Evolutionary conservation across 1,140 invertebrate genomes (phyloP), one percentile per base, ranked within the genome.

Genomic region (Maniola jurtina): DNA sequence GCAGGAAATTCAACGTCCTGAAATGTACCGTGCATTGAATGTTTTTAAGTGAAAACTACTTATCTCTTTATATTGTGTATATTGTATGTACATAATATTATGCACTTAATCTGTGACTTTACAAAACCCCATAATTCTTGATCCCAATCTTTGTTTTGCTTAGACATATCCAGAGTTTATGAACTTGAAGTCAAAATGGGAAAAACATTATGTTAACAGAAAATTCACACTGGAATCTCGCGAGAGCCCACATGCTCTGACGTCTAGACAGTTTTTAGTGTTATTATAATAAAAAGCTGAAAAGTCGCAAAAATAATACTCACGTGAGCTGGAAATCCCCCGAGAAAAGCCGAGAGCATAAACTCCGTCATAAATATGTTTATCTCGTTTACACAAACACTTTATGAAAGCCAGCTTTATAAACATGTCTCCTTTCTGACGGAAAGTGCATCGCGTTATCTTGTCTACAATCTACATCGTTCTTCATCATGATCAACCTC

Each of bases 311-410:
- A 55, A 55, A 57, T 57, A 16, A 45, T 45, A 45, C 42, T 11
- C 35, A 38, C 25, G 25, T 16, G 55, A 11, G 50, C 50, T 54
- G 7, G 9, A n/a, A 57, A 40, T 15, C n/a, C 55, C 55, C 5
- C 34, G 36, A 40, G 55, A 33, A 57, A 33, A 55, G 52, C 52
- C 52, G 52, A 25, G 2, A 13, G 34, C 36, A 38, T 38, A 57
- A 57, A 57, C 13, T 55, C 52, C 16, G 55, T 40, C n/a, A 57
- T 57, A 57, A 57, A 57, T 38, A 57, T 57, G 34, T n/a, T 57
- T 57, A 57, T 57, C 36, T 57, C 55, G 55, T 57, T 57, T 16
- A 57, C 55, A 57, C 55, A 40, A 38, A 57, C 52, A 55, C 33
- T 55, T 55, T 55, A 34, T 34, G 11, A 34, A 34, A 34, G 25